These are phyloP conservation scores for Villa cingulata DNA, from an alignment of 2,888 invertebrate species.

Conservation along the genomic window DNA sequence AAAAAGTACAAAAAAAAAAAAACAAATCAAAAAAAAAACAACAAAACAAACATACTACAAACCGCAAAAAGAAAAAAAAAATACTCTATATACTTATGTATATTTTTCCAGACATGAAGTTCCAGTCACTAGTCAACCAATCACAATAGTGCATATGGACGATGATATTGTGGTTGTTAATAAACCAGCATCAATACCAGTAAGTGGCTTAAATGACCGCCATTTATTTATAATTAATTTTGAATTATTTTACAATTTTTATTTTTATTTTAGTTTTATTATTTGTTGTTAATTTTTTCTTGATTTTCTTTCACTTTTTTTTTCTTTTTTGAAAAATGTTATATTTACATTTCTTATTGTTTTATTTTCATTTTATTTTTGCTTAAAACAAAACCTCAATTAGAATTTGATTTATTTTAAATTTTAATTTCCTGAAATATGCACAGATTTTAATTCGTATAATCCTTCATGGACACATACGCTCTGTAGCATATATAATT, in stretches of 20 bases:
- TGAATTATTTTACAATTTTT: neutral
- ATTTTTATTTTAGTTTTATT: too few relatives aligned
- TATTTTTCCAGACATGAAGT: constrained; percentile 86
- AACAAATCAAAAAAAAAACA: neutral
- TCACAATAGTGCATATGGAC: constrained; percentile 95
- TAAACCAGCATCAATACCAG: constrained; percentile 99
- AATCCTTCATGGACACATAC: too few relatives aligned
- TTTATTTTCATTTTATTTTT: too few relatives aligned
- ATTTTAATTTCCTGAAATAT: too few relatives aligned
- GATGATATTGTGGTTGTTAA: constrained; percentile 99
- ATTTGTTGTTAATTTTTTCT: too few relatives aligned
- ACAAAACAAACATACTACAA: neutral
- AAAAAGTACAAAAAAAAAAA: neutral
- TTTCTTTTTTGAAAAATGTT: neutral
- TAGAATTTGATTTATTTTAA: too few relatives aligned
- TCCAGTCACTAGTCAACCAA: constrained; percentile 91
- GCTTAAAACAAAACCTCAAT: too few relatives aligned
- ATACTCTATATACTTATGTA: too few relatives aligned
- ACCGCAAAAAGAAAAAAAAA: neutral
- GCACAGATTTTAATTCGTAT: too few relatives aligned
- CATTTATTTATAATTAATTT: constrained; percentile 34
- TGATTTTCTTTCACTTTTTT: neutral
- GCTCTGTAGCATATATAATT: too few relatives aligned
- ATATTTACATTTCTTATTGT: too few relatives aligned
- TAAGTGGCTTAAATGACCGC: constrained; percentile 84